phyloP scores from a whole-genome alignment of 2,888 invertebrate genomes.

The Tetranychus piercei region DNA sequence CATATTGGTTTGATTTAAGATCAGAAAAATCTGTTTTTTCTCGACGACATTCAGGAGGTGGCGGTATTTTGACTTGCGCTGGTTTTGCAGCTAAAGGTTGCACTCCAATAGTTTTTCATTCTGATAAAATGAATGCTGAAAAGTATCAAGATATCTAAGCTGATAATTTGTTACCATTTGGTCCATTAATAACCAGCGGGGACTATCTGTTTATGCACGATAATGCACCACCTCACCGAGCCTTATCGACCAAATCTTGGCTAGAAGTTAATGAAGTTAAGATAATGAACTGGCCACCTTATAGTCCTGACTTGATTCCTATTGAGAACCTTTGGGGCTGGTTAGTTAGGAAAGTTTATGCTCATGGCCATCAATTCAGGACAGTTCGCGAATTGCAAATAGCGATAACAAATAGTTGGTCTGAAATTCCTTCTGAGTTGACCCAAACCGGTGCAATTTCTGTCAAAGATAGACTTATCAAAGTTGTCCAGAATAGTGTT shows the following conservation, averaged over 20 bases:
- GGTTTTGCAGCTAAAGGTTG: not conserved
- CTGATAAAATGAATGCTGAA: not conserved
- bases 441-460: no score
- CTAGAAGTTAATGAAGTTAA: not conserved
- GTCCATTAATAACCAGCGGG: not conserved
- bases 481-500: no score
- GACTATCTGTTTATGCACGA: conserved; percentile 8
- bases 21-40: not conserved
- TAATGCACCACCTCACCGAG: not conserved
- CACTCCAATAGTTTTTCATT: not conserved
- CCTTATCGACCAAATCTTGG: no score
- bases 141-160: not conserved
- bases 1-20: not conserved
- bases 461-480: no score
- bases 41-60: not conserved
- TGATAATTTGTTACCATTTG: not conserved
- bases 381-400: no score
- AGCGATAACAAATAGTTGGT: no score
- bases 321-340: conserved; percentile 8
- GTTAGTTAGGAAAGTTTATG: not conserved
- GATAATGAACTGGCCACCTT: conserved; percentile 8
- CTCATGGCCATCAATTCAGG: not conserved
- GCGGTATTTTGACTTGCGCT: not conserved
- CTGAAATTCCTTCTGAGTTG: no score
- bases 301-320: conserved; percentile 1